A percentile compares a stretch with the other conserved stretches of the same genome.
Conservation (phyloP, 2,888 invertebrate species). For the Papilio elwesi region DNA sequence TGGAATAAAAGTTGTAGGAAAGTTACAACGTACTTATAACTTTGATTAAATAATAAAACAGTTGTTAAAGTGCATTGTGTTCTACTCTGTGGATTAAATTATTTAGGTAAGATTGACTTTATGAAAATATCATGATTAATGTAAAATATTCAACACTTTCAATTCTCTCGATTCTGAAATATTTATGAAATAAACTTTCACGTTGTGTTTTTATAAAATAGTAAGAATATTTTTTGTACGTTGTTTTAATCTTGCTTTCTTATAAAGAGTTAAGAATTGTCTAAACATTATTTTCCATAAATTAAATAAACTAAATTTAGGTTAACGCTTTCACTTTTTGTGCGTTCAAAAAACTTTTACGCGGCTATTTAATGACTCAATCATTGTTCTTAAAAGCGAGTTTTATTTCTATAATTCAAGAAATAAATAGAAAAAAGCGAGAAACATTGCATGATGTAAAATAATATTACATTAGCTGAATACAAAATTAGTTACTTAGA, state of each 20-base stretch:
- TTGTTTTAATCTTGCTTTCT: neutral
- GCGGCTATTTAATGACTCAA: neutral
- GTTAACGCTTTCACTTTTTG: neutral
- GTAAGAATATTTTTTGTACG: neutral
- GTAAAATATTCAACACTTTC: neutral
- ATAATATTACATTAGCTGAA: neutral
- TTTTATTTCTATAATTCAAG: neutral
- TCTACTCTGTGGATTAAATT: slow-evolving; percentile 41
- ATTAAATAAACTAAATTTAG: neutral
- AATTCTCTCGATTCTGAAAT: neutral
- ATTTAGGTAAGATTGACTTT: slow-evolving; percentile 39
- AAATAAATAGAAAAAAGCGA: neutral
- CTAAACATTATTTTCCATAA: neutral
- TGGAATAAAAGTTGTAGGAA: slow-evolving; percentile 34
- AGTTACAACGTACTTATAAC: slow-evolving; percentile 22
- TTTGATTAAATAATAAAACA: slow-evolving; percentile 22
- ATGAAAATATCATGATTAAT: neutral
- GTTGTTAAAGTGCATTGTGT: slow-evolving; percentile 39
- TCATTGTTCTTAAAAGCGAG: neutral
- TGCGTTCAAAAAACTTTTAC: slow-evolving; percentile 12
- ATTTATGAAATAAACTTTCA: neutral
- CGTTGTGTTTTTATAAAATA: neutral
- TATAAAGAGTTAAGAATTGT: neutral
- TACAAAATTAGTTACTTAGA: slow-evolving; percentile 6
- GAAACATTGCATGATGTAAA: neutral